A percentile compares a stretch with the other conserved stretches of the same genome.
These are phyloP conservation scores for Notolabrus celidotus DNA, from an alignment of 2,797 vertebrate species.

Conservation along the genomic window DNA sequence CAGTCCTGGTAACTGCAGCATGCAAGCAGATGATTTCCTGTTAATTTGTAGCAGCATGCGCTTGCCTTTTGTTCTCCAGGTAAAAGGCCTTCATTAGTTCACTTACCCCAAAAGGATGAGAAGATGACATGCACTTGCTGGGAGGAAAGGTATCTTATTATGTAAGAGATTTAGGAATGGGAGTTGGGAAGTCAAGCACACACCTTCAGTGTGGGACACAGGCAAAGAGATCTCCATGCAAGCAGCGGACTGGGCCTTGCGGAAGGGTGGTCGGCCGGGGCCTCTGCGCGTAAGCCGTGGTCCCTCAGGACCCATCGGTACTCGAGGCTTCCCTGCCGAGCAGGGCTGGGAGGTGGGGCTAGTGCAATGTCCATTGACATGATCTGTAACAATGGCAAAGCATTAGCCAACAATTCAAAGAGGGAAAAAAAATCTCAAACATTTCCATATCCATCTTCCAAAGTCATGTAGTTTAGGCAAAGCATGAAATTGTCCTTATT, in stretches of 20 bases:
- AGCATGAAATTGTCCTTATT: background rate
- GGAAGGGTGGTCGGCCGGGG: constrained; percentile 95
- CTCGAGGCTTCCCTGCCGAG: constrained; percentile 90
- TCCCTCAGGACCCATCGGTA: constrained; percentile 92
- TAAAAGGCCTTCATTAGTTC: constrained; percentile 46
- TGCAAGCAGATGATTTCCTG: constrained; percentile 9
- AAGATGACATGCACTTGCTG: constrained; percentile 71
- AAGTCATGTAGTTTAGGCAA: constrained; percentile 26
- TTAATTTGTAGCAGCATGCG: constrained; percentile 75
- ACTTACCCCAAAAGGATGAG: constrained; percentile 62
- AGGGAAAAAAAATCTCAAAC: constrained; percentile 56
- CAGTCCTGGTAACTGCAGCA: background rate
- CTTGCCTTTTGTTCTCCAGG: constrained; percentile 63
- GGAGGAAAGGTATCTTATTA: constrained; percentile 52
- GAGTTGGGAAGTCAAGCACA: constrained; percentile 83
- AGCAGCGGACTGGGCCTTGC: constrained; percentile 99
- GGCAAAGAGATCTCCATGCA: constrained; percentile 99
- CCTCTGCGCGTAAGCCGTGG: constrained; percentile 93
- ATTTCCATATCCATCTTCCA: constrained; percentile 64
- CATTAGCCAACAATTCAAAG: constrained; percentile 82
- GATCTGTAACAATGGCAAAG: constrained; percentile 92
- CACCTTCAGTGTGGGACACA: constrained; percentile 96
- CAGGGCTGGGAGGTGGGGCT: constrained; percentile 95
- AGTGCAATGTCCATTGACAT: constrained; percentile 98
- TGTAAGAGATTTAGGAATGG: constrained; percentile 48